phyloP scores from a whole-genome alignment of 2,113 vertebrate species.

The Melanerpes aurifrons region DNA sequence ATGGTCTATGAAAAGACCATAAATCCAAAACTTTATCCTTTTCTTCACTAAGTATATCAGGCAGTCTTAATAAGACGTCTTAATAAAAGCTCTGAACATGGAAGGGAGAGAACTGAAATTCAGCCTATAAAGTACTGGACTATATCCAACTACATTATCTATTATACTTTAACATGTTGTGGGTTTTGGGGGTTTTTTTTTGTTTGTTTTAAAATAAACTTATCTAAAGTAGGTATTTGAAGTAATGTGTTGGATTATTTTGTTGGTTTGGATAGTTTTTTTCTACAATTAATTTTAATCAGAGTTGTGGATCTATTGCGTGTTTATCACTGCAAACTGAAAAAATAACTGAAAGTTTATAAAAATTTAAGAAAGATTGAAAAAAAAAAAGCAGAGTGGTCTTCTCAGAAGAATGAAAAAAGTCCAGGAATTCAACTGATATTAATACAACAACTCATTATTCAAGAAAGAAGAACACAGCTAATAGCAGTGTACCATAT shows the following conservation, averaged over 20 bases:
- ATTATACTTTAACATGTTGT: not conserved
- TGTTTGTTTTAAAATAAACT: not conserved
- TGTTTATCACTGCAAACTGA: conserved; percentile 42
- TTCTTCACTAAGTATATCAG: not conserved
- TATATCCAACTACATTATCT: not conserved
- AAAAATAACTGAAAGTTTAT: conserved; percentile 47
- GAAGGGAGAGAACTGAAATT: not conserved
- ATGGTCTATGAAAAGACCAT: not conserved
- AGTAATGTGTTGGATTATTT: not conserved
- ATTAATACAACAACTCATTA: conserved; percentile 21
- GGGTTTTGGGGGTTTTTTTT: not conserved
- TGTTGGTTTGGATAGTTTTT: not conserved
- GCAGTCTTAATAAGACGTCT: not conserved
- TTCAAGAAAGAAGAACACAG: conserved; percentile 3
- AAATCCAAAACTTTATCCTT: not conserved
- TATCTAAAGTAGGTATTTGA: conserved; percentile 37
- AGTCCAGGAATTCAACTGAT: conserved; percentile 15
- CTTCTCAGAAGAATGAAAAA: conserved; percentile 35
- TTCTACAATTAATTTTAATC: conserved; percentile 35
- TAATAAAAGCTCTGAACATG: not conserved
- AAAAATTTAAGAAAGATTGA: conserved; percentile 29
- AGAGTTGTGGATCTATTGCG: conserved; percentile 30
- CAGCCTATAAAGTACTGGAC: not conserved
- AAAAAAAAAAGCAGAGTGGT: conserved; percentile 18
- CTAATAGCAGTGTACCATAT: conserved; percentile 8